Evolutionary conservation across 1,140 invertebrate genomes (phyloP), one percentile per base, ranked within the genome.

Genomic region (Brachystomella parvula): DNA sequence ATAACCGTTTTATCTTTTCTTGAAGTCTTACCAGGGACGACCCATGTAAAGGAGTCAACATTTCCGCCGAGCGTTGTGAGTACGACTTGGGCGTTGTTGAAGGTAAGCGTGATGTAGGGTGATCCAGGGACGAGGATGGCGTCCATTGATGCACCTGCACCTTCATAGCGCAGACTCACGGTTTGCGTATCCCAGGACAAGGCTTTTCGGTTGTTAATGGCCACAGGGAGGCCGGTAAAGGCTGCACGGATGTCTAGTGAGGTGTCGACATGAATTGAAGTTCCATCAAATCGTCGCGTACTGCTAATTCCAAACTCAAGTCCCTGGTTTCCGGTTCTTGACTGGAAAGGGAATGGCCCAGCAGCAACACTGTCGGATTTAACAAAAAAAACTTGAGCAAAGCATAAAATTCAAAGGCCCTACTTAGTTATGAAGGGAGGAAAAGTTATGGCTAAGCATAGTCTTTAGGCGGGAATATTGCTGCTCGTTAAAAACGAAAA

Each of bases 111-210:
- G 61, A 67, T 63, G 66, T 67, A 67, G 6, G 66, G 66, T 58
- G 61, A 63, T 21, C 66, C 61, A 58, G 61, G 66, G n/a, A 63
- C 33, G 28, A 67, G 49, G 39, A 24, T 49, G 2, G 35, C 53
- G 3, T 63, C 47, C 65, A 67, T 67, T 2, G 30, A 21, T 2
- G 29, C 2, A 53, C 24, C 61, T 2, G 63, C 66, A 33, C 39
- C 66, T 47, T 63, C 62, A 49, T 71, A 71, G 49, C 65, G 61
- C 3, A 71, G 28, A 30, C 66, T 65, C 1, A 71, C 65, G 19
- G 66, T 65, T 63, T 71, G 69, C 0, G 69, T 71, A 33, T 71
- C 69, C 69, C 69, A 71, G n/a, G 30, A 17, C 12, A 47, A 65
- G 0, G 69, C 66, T 61, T 68, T 67, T 19, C 69, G 31, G 15